These are phyloP conservation scores for Caenorhabditis plicata DNA, from an alignment of 2,888 invertebrate genomes.

Conservation along the genomic window DNA sequence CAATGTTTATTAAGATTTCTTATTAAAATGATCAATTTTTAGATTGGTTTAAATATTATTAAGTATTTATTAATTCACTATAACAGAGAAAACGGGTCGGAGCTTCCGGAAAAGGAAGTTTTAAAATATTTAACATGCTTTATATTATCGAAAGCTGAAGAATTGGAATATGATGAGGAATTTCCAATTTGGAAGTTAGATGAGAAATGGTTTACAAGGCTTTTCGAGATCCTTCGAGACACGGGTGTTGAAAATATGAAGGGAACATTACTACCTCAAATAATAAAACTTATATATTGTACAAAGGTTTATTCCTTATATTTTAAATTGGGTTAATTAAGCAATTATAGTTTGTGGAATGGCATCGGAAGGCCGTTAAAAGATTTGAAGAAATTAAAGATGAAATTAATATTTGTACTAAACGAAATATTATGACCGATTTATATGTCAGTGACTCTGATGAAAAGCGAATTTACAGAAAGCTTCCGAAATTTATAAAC, in stretches of 20 bases:
- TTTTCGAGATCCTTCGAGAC: too few species aligned
- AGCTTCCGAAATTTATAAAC: neutral
- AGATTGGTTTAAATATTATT: neutral
- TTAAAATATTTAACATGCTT: neutral
- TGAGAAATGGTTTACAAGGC: too few species aligned
- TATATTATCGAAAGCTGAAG: neutral
- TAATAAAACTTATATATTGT: too few species aligned
- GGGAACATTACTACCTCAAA: too few species aligned
- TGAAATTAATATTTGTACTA: neutral
- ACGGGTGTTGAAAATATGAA: too few species aligned
- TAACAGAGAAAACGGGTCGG: neutral
- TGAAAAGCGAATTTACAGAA: neutral
- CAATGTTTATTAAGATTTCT: too few species aligned
- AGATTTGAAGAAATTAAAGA: neutral
- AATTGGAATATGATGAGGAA: neutral
- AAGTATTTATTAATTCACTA: too few species aligned
- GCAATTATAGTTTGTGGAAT: slow-evolving; percentile 1
- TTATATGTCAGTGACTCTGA: neutral
- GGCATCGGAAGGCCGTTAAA: neutral
- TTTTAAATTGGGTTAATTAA: too few species aligned
- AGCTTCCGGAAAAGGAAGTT: neutral
- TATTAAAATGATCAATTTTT: too few species aligned
- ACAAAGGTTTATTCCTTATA: too few species aligned
- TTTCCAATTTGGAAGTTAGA: too few species aligned
- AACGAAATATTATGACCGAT: neutral